These are phyloP conservation scores for Argya squamiceps DNA, from an alignment of 2,797 vertebrate genomes.

Conservation along the genomic window DNA sequence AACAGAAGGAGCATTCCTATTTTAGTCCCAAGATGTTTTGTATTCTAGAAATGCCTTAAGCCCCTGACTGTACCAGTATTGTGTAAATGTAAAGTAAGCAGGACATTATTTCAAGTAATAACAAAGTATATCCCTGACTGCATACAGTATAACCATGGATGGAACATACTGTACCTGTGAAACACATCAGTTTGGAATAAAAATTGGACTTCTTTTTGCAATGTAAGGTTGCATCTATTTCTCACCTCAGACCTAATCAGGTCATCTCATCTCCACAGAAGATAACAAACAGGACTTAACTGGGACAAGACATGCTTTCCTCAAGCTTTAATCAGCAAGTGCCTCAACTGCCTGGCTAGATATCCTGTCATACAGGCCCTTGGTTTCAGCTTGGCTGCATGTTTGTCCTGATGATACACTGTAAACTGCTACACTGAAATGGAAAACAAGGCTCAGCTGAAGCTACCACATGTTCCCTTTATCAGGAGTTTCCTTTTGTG, in stretches of 20 bases:
- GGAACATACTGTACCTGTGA: not conserved
- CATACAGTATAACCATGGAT: not conserved
- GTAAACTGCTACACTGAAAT: not conserved
- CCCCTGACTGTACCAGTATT: not conserved
- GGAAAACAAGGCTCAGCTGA: not conserved
- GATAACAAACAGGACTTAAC: not conserved
- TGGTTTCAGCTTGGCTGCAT: not conserved
- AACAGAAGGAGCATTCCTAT: not conserved
- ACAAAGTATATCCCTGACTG: not conserved
- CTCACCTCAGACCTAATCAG: not conserved
- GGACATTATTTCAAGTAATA: not conserved
- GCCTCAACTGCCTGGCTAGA: not conserved
- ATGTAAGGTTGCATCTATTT: not conserved
- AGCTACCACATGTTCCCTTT: not conserved
- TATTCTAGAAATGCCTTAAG: not conserved
- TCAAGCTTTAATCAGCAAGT: not conserved
- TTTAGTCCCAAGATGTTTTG: not conserved
- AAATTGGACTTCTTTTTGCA: not conserved
- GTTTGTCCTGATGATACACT: not conserved
- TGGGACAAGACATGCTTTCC: not conserved
- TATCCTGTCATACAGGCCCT: not conserved
- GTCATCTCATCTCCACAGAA: not conserved
- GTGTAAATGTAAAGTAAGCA: not conserved
- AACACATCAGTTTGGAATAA: accelerated
- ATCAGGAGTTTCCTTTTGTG: not conserved